phyloP scores from a whole-genome alignment of 2,888 invertebrate genomes.

The Lottia scabra region DNA sequence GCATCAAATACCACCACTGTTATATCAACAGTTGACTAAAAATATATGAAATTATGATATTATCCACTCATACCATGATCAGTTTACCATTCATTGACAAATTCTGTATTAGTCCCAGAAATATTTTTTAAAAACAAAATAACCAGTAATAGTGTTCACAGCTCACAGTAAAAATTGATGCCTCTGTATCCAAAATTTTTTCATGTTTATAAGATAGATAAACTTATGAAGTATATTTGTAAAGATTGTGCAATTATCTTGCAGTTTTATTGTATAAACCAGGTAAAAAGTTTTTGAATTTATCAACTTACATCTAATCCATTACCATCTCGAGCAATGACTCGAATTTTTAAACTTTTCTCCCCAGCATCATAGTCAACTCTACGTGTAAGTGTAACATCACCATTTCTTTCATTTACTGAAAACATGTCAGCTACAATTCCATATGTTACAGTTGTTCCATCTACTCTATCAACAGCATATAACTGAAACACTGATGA shows the following conservation, averaged over 20 bases:
- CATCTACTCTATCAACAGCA: slow-evolving; percentile 15
- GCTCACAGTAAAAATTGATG: too few relatives aligned
- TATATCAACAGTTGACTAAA: neutral
- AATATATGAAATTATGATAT: slow-evolving; percentile 10
- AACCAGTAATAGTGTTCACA: too few relatives aligned
- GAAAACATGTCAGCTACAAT: slow-evolving; percentile 12
- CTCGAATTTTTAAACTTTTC: neutral
- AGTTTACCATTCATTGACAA: too few relatives aligned
- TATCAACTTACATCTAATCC: neutral
- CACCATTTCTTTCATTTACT: slow-evolving; percentile 17
- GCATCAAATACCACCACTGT: slow-evolving; percentile 17
- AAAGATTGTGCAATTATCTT: too few relatives aligned
- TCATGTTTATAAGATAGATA: too few relatives aligned
- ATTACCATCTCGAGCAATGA: slow-evolving; percentile 2
- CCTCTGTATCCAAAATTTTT: too few relatives aligned
- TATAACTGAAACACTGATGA: slow-evolving; percentile 15
- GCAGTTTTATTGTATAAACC: too few relatives aligned
- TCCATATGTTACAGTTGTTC: slow-evolving; percentile 8
- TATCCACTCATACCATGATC: slow-evolving; percentile 11
- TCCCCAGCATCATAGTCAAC: slow-evolving; percentile 10
- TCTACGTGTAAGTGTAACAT: slow-evolving; percentile 4
- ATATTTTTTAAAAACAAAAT: too few relatives aligned
- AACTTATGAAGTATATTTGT: too few relatives aligned
- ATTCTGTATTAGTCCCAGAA: too few relatives aligned
- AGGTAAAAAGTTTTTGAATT: too few relatives aligned